Conservation (phyloP, 2,113 vertebrate genomes). For the Gobius niger region DNA sequence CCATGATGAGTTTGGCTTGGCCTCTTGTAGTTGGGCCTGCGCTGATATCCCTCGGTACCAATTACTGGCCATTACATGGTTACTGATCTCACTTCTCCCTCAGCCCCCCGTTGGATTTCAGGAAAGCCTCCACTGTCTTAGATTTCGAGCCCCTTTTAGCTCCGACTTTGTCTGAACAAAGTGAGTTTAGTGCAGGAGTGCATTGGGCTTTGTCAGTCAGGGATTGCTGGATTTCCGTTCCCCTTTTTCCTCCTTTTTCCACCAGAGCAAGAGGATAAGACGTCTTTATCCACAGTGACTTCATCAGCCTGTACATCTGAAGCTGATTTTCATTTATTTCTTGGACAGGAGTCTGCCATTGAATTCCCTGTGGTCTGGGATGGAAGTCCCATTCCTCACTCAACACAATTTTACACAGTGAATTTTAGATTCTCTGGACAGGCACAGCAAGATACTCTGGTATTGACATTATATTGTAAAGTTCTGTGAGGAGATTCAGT, state of each 20-base stretch:
- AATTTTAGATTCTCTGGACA: not conserved
- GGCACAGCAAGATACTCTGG: not conserved
- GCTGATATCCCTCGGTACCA: constrained; percentile 76
- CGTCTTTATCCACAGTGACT: constrained; percentile 59
- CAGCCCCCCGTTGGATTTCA: constrained; percentile 72
- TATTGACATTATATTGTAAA: not conserved
- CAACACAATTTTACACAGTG: constrained; percentile 15
- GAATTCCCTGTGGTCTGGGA: constrained; percentile 25
- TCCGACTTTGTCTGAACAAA: constrained; percentile 68
- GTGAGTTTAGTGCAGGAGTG: constrained; percentile 60
- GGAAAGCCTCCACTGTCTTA: constrained; percentile 68
- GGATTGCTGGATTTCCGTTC: constrained; percentile 65
- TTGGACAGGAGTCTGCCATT: constrained; percentile 32
- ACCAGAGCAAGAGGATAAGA: constrained; percentile 52
- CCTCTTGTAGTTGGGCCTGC: constrained; percentile 68
- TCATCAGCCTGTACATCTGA: constrained; percentile 53
- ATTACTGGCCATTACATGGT: constrained; percentile 81
- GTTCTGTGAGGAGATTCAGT: too few relatives aligned
- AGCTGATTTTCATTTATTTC: constrained; percentile 49
- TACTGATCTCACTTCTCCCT: constrained; percentile 76
- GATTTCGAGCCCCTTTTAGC: constrained; percentile 66
- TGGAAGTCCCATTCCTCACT: constrained; percentile 30
- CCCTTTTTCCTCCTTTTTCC: constrained; percentile 37
- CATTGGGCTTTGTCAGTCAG: constrained; percentile 60
- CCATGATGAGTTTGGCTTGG: constrained; percentile 75